Conservation (phyloP, 2,113 vertebrate species). For the Neogale vison region DNA sequence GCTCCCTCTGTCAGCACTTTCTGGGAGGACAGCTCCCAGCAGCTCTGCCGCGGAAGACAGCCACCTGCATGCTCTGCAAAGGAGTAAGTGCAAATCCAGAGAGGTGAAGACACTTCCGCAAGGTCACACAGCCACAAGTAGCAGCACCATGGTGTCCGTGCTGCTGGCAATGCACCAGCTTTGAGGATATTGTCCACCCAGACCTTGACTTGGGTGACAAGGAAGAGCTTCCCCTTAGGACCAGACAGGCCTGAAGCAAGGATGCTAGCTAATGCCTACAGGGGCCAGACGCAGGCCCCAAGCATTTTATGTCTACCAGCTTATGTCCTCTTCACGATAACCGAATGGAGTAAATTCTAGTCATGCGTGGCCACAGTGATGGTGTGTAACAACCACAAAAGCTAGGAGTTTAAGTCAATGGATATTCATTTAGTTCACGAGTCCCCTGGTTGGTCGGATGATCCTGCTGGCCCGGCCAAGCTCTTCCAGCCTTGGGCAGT, state of each 20-base stretch:
- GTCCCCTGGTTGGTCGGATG: too few relatives aligned
- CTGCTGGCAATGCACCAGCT: neutral
- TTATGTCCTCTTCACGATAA: neutral
- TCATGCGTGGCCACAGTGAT: fast-evolving
- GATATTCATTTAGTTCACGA: fast-evolving
- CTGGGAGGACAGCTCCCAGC: neutral
- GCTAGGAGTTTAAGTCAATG: neutral
- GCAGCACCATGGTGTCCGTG: neutral
- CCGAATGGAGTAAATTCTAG: neutral
- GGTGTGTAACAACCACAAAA: neutral
- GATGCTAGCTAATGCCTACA: neutral
- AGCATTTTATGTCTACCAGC: too few relatives aligned
- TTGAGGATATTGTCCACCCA: neutral
- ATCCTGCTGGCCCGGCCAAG: neutral
- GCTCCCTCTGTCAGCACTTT: neutral
- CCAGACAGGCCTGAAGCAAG: neutral
- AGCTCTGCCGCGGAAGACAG: neutral
- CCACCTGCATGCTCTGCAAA: neutral
- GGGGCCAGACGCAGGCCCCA: neutral
- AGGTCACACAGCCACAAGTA: neutral
- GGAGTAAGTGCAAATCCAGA: neutral
- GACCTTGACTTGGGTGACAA: neutral
- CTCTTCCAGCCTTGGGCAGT: neutral
- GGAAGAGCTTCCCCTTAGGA: too few relatives aligned
- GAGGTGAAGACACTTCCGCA: neutral